Conservation (phyloP, 2,113 vertebrate genomes). For the Aix galericulata region DNA sequence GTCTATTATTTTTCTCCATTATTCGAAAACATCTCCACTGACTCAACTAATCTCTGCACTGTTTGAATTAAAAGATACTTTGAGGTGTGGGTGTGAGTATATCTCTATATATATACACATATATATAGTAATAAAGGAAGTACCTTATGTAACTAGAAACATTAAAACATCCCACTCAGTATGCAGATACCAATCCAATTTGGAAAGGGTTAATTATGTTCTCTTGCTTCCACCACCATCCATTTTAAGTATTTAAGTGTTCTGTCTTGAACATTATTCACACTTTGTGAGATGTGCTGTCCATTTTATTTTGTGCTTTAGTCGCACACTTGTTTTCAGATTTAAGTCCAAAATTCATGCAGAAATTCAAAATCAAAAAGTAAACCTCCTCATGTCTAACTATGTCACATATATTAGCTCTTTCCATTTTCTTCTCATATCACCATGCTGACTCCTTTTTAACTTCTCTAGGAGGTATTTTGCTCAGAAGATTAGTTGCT, state of each 20-base stretch:
- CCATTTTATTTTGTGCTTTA: not conserved
- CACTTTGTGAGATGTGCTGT: not conserved
- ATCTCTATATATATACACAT: not conserved
- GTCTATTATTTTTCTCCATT: not conserved
- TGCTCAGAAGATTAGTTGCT: not conserved
- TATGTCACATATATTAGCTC: not conserved
- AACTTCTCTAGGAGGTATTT: not conserved
- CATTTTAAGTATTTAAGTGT: not conserved
- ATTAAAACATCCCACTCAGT: not conserved
- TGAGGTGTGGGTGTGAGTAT: not conserved
- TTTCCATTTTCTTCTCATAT: not conserved
- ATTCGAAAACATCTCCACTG: not conserved
- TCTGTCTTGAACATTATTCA: not conserved
- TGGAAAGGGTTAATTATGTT: not conserved
- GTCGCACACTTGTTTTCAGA: not conserved
- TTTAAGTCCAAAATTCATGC: not conserved
- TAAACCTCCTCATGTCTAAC: not conserved
- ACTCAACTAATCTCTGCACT: not conserved
- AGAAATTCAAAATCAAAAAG: not conserved
- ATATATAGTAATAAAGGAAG: not conserved
- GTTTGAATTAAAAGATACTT: not conserved
- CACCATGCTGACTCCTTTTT: not conserved
- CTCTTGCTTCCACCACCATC: not conserved
- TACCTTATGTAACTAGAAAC: not conserved
- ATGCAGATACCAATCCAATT: not conserved